Base-by-base conservation (phyloP, 2,888 invertebrate species). In the Smittia aterrima region DNA sequence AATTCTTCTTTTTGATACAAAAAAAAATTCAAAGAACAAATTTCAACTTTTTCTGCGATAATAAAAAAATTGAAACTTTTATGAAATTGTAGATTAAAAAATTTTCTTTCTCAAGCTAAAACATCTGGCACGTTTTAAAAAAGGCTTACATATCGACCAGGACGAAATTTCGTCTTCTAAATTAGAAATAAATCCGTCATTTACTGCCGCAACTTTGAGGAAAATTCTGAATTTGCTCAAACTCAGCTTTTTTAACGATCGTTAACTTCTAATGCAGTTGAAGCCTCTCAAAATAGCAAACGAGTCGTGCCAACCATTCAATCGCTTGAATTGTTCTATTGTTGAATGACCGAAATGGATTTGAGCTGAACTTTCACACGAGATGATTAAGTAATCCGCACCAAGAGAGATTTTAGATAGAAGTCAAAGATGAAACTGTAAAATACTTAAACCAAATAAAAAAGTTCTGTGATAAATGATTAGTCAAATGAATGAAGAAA, bases 1-100 rank as follows among this genome's bases (percentile, higher is more conserved):
- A 16, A 18, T 58, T 58, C 38, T 4, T 13, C 47, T 47, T 47
- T 47, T 47, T 38, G 38, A 38, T 38, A 38, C 47, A 11, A 47
- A 13, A 47, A 13, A 7, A 47, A 47, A 47, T 11, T 66, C 6
- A 64, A 74, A 76, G 71, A 22, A 53, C 3, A 53, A 53, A n/a
- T 38, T 38, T 38, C 38, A 53, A 53, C 53, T 53, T 53, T 53
- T 53, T 53, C 58, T 58, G 58, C 58, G 58, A 58, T 58, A 58
- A 18, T 53, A 53, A 13, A n/a, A 53, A 16, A 53, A 53, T n/a
- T 4, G 7, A 38, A 53, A 53, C 13, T 53, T n/a, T 7, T 7
- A 53, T 6, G 11, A 38, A 38, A 38, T 38, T 38, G 11, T 53
- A 53, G 38, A 38, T 7, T 38, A 38, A 38, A 7, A 13, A 53